Percentiles rank a stretch among this genome's conserved stretches.
These are phyloP conservation scores for Lepidurus packardi DNA, from an alignment of 1,140 invertebrate genomes.

Conservation along the genomic window DNA sequence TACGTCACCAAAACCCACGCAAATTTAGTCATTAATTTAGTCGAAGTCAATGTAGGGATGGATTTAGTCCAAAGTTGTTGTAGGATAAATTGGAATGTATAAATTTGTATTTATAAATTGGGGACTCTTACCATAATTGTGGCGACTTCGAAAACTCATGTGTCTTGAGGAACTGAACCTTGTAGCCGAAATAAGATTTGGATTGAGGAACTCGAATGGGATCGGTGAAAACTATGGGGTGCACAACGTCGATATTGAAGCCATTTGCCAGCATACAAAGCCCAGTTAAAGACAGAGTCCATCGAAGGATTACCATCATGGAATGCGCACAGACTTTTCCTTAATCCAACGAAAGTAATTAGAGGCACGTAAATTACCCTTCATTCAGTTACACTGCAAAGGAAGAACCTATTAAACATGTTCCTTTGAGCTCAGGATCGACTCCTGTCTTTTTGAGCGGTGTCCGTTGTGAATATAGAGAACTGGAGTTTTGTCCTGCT, in stretches of 20 bases:
- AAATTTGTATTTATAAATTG: too few relatives aligned
- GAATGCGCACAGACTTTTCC: too few relatives aligned
- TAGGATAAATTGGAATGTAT: too few relatives aligned
- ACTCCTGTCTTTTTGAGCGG: too few relatives aligned
- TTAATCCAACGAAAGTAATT: too few relatives aligned
- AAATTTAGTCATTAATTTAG: neutral
- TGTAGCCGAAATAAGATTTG: constrained; percentile 32
- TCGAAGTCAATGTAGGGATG: neutral
- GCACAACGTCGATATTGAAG: constrained; percentile 32
- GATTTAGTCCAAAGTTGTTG: too few relatives aligned
- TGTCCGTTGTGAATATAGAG: too few relatives aligned
- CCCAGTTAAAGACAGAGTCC: neutral
- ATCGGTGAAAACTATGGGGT: constrained; percentile 27
- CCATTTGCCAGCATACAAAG: neutral
- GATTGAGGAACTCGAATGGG: neutral
- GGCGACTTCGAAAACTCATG: neutral
- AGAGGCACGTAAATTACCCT: too few relatives aligned
- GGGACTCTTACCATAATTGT: neutral
- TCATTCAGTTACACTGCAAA: too few relatives aligned
- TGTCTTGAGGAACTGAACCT: constrained; percentile 30
- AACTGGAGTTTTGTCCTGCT: neutral
- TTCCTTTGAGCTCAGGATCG: too few relatives aligned
- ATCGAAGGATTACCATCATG: neutral
- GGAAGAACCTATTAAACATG: too few relatives aligned
- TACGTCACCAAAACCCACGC: neutral